Base-by-base conservation (phyloP, 2,888 invertebrate genomes). In the Ichneumoninae sp. region DNA sequence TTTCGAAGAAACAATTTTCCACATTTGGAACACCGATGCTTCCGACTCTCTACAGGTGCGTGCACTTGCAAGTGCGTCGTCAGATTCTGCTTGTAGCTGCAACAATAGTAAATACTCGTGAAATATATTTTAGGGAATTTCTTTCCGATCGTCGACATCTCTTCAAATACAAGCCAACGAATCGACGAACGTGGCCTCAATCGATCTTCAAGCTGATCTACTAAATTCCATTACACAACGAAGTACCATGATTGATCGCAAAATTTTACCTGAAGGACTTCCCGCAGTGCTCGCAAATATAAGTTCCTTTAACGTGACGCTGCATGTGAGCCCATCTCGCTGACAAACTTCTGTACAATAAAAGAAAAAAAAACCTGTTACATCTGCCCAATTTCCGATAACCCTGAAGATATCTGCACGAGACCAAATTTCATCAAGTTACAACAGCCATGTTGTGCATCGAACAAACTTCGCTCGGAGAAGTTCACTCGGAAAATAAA, bases 1-100 rank as follows among this genome's bases (percentile, higher is more conserved):
- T 89, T 89, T 57, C 89, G 74, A 1, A 88, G 70, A 47, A 90
- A 90, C 10, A 84, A 84, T 78, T 90, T 90, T 10, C 88, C 86
- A 71, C 90, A 90, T 36, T 84, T 88, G 3, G 80, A 40, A 66
- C 90, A 90, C 26, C 87, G 88, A 72, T 90, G 88, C 54, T 89
- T 90, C 1, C 90, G 84, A 8, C 88, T 87, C 65, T 89, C 89
- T 16, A 88, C 86, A 0, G 89, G 88, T 60, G 87, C 85, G 57
- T 89, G 89, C 26, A 87, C 89, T 36, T 86, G 76, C n/a, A 89
- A 84, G 36, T 89, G 89, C 3, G 87, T 87, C n/a, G 85, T 83
- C 52, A 89, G 83, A 77, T 89, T 89, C 66, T 87, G 88, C 60
- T 89, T 89, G 65, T 87, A 88, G 79, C 89, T 89, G 81, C 22